Conservation (phyloP, 2,113 vertebrate genomes). For the Lophochroa leadbeateri region DNA sequence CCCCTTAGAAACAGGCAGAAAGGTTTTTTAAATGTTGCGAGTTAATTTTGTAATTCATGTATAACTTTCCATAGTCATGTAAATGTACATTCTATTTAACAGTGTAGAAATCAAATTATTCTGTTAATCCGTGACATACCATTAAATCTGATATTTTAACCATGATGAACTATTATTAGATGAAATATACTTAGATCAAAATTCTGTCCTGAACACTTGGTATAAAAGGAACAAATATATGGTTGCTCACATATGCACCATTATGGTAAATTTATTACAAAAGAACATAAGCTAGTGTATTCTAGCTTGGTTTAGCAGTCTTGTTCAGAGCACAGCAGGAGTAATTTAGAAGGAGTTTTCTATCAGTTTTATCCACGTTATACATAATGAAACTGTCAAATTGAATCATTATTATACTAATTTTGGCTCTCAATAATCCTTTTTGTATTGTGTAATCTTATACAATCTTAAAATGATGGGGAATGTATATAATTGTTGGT, state of each 20-base stretch:
- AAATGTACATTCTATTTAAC: constrained; percentile 48
- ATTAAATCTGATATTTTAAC: constrained; percentile 55
- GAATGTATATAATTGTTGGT: constrained; percentile 36
- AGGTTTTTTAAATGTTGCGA: not conserved
- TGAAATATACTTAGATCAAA: constrained; percentile 55
- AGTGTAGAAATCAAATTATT: constrained; percentile 49
- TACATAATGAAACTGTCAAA: constrained; percentile 47
- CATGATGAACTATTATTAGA: constrained; percentile 46
- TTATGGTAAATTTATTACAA: constrained; percentile 1
- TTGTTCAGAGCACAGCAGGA: not conserved
- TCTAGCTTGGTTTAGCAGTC: not conserved
- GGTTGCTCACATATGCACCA: not conserved
- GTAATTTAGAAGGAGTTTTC: constrained; percentile 30
- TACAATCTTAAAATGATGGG: not conserved
- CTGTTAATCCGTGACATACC: constrained; percentile 20
- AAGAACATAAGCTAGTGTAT: not conserved
- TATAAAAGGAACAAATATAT: constrained; percentile 15
- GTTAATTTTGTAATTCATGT: constrained; percentile 40
- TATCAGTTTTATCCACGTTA: not conserved
- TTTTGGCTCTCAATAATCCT: constrained; percentile 39
- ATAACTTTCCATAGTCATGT: constrained; percentile 23
- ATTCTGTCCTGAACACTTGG: constrained; percentile 11
- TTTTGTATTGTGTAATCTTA: constrained; percentile 26
- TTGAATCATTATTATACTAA: constrained; percentile 37
- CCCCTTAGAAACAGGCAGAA: not conserved